Evolutionary conservation across 2,797 vertebrate genomes (phyloP).

Genomic region (Mus minutoides): DNA sequence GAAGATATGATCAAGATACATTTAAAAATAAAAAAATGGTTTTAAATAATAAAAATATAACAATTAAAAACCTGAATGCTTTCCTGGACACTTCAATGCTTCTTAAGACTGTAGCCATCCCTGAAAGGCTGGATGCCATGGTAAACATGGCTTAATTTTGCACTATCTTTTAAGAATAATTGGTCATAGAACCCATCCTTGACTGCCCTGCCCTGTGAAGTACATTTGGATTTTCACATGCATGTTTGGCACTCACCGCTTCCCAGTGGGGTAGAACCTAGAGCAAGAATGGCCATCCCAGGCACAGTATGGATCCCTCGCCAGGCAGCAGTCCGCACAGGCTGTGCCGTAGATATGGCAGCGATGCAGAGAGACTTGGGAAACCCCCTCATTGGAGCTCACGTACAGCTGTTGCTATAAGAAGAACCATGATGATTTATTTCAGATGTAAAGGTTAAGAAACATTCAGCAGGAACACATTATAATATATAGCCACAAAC

Average conservation of each 20-base stretch:
- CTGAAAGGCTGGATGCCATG: neutral
- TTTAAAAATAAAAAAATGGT: neutral
- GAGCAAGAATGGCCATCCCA: constrained; percentile 98
- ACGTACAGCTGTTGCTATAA: constrained; percentile 97
- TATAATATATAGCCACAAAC: constrained; percentile 48
- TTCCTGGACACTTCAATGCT: neutral
- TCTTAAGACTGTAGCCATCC: neutral
- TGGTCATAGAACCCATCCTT: neutral
- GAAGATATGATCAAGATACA: neutral
- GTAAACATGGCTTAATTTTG: neutral
- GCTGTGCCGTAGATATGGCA: constrained; percentile 96
- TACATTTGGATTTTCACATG: neutral
- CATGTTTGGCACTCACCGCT: constrained; percentile 90
- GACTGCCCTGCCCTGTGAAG: too few relatives aligned
- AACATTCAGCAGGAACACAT: constrained; percentile 21
- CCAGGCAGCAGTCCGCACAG: constrained; percentile 98
- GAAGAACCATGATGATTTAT: constrained; percentile 67
- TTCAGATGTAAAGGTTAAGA: constrained; percentile 70
- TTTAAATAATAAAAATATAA: neutral
- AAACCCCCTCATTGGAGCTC: constrained; percentile 95
- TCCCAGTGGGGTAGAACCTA: constrained; percentile 96
- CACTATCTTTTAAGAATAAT: neutral
- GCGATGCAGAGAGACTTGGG: constrained; percentile 96
- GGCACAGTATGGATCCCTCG: constrained; percentile 97
- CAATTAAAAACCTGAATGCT: neutral